A percentile compares a stretch with the other conserved stretches of the same genome.
Conservation (phyloP, 2,888 invertebrate genomes). For the Nudaria mundana region DNA sequence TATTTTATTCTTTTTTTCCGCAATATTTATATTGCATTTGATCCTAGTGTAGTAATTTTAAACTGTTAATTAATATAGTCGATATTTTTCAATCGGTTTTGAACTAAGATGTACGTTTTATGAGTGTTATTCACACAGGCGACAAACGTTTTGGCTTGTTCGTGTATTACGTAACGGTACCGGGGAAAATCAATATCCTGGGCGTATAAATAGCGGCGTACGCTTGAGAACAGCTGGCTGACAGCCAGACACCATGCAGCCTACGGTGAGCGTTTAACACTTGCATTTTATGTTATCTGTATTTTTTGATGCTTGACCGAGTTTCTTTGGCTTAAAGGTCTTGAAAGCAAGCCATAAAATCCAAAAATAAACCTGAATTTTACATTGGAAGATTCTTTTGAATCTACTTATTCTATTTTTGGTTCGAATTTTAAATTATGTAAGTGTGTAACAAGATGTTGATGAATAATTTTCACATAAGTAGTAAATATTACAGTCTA, state of each 20-base stretch:
- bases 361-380: too few species aligned
- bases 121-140: constrained; percentile 54
- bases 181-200: constrained; percentile 75
- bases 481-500: too few species aligned
- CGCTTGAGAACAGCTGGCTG: constrained; percentile 74
- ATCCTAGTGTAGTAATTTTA: constrained; percentile 10
- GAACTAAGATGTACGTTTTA: constrained; percentile 45
- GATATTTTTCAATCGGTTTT: constrained; percentile 32
- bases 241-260: constrained; percentile 67
- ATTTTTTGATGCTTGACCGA: too few species aligned
- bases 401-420: too few species aligned
- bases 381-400: too few species aligned
- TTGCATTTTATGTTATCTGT: constrained; percentile 9
- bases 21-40: constrained; percentile 1
- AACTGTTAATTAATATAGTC: constrained; percentile 15
- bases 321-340: too few species aligned
- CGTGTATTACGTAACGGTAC: constrained; percentile 74
- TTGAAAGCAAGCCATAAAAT: too few species aligned
- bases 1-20: constrained; percentile 8
- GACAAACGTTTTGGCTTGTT: constrained; percentile 55
- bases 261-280: constrained; percentile 56
- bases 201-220: constrained; percentile 73
- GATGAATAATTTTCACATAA: too few species aligned
- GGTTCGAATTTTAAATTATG: background rate
- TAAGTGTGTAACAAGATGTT: background rate